Percentiles rank a stretch among this genome's conserved stretches.
Conservation (phyloP, 2,888 invertebrate species). For the Marronus borbonicus region DNA sequence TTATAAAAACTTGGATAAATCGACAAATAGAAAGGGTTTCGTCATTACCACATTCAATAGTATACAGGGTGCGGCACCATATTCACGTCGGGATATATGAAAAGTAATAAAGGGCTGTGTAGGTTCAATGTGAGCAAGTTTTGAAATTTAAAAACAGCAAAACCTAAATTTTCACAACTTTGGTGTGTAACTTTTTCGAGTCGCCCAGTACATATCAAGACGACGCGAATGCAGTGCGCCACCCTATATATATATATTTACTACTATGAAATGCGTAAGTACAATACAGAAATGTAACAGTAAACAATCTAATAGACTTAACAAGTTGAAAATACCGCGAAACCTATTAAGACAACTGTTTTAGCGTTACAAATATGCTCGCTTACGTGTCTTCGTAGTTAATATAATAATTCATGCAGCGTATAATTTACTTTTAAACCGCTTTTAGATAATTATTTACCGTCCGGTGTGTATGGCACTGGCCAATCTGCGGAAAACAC, state of each 20-base stretch:
- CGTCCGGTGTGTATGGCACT: constrained; percentile 16
- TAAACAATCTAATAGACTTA: constrained; percentile 5
- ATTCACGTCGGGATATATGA: no score
- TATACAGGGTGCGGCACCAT: no score
- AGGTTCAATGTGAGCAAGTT: no score
- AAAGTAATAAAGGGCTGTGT: no score
- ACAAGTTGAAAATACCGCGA: background rate
- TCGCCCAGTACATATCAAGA: no score
- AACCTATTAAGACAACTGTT: background rate
- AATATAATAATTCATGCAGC: background rate
- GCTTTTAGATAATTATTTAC: constrained; percentile 1
- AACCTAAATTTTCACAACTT: no score
- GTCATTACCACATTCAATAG: background rate
- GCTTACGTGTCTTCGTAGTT: background rate
- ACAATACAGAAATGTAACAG: background rate
- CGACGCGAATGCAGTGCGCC: no score
- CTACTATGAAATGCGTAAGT: no score
- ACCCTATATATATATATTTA: background rate
- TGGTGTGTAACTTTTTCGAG: no score
- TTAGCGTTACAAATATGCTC: background rate
- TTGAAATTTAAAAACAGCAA: no score
- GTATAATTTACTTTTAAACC: constrained; percentile 17
- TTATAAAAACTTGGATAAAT: background rate
- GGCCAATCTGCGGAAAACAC: constrained; percentile 8
- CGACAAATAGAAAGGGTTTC: background rate